phyloP scores from a whole-genome alignment of 2,113 vertebrate species.

The Butastur rufipennis region DNA sequence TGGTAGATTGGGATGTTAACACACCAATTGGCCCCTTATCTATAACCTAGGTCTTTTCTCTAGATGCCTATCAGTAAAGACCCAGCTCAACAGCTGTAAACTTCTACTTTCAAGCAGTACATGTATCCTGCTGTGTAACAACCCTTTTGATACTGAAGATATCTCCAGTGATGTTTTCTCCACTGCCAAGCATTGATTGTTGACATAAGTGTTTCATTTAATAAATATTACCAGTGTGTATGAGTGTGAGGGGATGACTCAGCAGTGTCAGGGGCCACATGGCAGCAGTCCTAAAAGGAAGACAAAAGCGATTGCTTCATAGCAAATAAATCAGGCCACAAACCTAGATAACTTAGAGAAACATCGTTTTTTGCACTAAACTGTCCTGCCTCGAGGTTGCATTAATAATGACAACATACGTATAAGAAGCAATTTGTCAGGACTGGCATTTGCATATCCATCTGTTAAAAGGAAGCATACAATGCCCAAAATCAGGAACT shows the following conservation, averaged over 20 bases:
- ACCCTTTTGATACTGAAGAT: neutral
- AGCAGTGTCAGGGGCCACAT: neutral
- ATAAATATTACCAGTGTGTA: neutral
- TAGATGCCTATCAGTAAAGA: neutral
- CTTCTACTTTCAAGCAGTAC: neutral
- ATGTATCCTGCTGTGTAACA: slow-evolving; percentile 28
- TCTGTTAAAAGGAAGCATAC: neutral
- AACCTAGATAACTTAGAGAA: neutral
- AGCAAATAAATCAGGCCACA: neutral
- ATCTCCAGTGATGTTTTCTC: slow-evolving; percentile 1
- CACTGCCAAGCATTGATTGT: slow-evolving; percentile 17
- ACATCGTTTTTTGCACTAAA: neutral
- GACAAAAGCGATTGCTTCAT: neutral
- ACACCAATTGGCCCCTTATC: neutral
- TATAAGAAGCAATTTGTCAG: neutral
- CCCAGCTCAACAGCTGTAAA: neutral
- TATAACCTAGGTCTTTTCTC: neutral
- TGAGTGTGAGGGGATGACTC: neutral
- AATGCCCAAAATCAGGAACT: neutral
- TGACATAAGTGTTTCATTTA: slow-evolving; percentile 35
- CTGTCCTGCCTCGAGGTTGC: neutral
- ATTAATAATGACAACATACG: neutral
- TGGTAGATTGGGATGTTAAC: neutral
- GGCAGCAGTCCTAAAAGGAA: slow-evolving; percentile 12
- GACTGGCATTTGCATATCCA: neutral